A percentile compares a stretch with the other conserved stretches of the same genome.
Conservation (phyloP, 2,888 invertebrate species). For the Hylaea fasciaria region DNA sequence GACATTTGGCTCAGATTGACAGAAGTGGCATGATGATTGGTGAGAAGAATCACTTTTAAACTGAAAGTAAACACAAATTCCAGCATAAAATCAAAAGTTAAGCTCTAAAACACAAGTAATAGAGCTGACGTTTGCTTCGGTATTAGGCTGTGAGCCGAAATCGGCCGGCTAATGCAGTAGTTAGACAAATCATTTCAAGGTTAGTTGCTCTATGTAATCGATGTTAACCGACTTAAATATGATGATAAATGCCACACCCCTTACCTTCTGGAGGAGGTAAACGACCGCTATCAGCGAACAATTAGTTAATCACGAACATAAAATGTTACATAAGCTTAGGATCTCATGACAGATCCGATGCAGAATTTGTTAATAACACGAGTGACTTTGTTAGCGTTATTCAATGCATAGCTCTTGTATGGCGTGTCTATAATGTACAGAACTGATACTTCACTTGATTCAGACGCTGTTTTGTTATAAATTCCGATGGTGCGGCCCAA, state of each 20-base stretch:
- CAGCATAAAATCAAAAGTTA: conserved; percentile 2
- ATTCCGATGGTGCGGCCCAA: conserved; percentile 65
- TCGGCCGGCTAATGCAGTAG: conserved; percentile 52
- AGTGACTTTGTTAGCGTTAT: conserved; percentile 64
- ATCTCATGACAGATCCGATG: conserved; percentile 74
- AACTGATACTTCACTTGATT: conserved; percentile 76
- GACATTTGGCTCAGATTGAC: conserved; percentile 52
- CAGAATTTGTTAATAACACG: conserved; percentile 50
- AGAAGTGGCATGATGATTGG: conserved; percentile 17
- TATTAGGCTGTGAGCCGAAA: conserved; percentile 37
- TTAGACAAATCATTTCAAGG: conserved; percentile 61
- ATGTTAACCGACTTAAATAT: conserved; percentile 39
- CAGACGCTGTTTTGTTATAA: conserved; percentile 66
- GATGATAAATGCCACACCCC: conserved; percentile 56
- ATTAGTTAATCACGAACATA: conserved; percentile 68
- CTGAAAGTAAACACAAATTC: conserved; percentile 5
- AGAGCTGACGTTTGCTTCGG: conserved; percentile 3
- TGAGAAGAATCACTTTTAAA: not conserved
- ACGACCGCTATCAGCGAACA: conserved; percentile 67
- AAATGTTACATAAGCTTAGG: conserved; percentile 77
- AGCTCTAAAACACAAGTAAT: conserved; percentile 3
- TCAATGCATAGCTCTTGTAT: conserved; percentile 64
- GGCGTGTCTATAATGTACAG: conserved; percentile 58
- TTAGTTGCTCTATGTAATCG: conserved; percentile 50
- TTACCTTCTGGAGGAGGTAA: conserved; percentile 75